These are phyloP conservation scores for Rhabdomys pumilio DNA, from an alignment of 2,797 vertebrate species.

Conservation along the genomic window DNA sequence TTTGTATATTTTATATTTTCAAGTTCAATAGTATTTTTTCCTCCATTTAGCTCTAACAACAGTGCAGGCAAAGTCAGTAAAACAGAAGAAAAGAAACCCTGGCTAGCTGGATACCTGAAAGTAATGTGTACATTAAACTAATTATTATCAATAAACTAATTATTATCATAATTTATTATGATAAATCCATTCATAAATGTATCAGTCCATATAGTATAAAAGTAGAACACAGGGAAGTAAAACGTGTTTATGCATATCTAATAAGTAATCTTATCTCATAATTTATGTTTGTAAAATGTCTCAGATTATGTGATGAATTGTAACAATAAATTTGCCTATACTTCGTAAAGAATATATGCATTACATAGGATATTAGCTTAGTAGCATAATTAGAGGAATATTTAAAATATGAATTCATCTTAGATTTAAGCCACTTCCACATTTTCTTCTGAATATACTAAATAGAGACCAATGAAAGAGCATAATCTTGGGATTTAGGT, in stretches of 20 bases:
- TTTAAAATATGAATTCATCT: conserved; percentile 29
- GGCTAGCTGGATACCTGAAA: background rate
- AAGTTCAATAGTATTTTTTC: background rate
- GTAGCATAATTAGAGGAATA: background rate
- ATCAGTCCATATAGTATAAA: background rate
- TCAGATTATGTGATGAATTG: background rate
- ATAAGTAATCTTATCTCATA: background rate
- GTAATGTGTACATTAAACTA: background rate
- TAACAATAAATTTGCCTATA: background rate
- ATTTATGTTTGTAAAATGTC: background rate
- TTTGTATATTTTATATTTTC: conserved; percentile 25
- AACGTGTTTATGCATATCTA: background rate
- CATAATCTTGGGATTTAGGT: background rate
- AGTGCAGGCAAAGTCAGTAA: background rate
- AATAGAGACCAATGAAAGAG: conserved; percentile 16
- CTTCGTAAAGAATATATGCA: background rate
- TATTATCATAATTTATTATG: background rate
- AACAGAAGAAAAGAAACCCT: conserved; percentile 17
- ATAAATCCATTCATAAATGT: background rate
- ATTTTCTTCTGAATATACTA: background rate
- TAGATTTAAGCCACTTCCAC: background rate
- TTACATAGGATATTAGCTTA: background rate
- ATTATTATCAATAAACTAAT: background rate
- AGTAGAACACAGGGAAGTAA: background rate
- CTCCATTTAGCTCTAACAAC: background rate